Percentiles rank a stretch among this genome's conserved stretches.
Conservation (phyloP, 2,797 vertebrate species). For the Dendrocincla fuliginosa region DNA sequence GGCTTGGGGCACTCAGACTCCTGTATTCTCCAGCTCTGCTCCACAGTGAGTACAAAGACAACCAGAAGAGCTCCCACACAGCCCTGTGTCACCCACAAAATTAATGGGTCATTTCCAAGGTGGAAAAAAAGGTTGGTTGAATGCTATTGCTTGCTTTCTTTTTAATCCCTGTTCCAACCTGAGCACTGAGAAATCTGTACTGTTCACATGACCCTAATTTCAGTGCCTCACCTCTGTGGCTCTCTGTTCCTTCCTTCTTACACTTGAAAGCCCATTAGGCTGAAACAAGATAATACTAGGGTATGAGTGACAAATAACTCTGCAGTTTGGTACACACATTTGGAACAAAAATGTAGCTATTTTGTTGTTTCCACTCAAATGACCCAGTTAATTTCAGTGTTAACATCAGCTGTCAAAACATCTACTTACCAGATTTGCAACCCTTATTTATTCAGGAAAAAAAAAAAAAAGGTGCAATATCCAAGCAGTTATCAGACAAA, state of each 20-base stretch:
- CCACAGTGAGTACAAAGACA: not conserved
- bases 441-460: conserved; percentile 1
- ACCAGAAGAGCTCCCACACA: not conserved
- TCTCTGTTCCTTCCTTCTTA: not conserved
- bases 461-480: conserved; percentile 9
- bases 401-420: conserved; percentile 51
- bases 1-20: not conserved
- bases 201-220: not conserved
- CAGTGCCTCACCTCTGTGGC: not conserved
- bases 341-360: conserved; percentile 1
- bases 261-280: not conserved
- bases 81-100: not conserved
- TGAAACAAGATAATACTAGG: not conserved
- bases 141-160: not conserved
- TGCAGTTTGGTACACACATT: not conserved
- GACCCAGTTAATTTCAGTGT: conserved; percentile 40
- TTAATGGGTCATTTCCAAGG: not conserved
- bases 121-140: not conserved
- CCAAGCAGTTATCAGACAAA: not conserved
- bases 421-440: conserved; percentile 21
- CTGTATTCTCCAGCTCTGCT: not conserved
- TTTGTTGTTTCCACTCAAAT: conserved; percentile 28
- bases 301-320: not conserved
- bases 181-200: not conserved
- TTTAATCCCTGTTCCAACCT: not conserved